Evolutionary conservation across 2,888 invertebrate species (phyloP), one percentile per base, ranked within the genome.

Genomic region (Pemphredon lugubris): DNA sequence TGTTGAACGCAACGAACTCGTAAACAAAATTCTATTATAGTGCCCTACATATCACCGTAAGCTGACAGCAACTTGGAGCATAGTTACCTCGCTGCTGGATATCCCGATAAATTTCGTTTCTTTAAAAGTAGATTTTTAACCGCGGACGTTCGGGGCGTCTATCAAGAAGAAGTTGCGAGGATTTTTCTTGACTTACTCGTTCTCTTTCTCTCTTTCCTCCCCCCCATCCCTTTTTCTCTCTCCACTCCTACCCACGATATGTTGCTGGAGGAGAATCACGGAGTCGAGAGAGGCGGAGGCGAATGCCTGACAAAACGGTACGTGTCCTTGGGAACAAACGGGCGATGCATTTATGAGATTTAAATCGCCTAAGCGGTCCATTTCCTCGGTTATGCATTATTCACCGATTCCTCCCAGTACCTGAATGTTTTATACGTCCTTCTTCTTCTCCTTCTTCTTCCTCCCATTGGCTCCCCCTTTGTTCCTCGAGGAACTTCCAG

Each of bases 291-390:
- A 13, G 32, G 34, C 23, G 54, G 16, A 58, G 59, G 63, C 71
- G 77, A 79, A 65, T 79, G 77, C 69, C 77, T 77, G 81, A 81
- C 81, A 81, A 82, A 81, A 81, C 67, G 81, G 68, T 80, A 75
- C 82, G 80, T 80, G 82, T 82, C 75, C 77, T 80, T 76, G 72
- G 65, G 72, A 77, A 77, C 77, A 78, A 78, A 79, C 81, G 82
- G 76, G 65, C 83, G 84, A 81, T 85, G 84, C 86, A 88, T 88
- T 88, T 87, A 86, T 87, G 88, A 87, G 87, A 88, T 88, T 88
- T 88, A 88, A 88, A 88, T 88, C 88, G 86, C 79, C 84, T 85
- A 86, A 88, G 86, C 87, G 88, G 87, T 88, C 88, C 87, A 87
- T 88, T 88, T 87, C 85, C 84, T 79, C 64, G 77, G 81, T 75